Evolutionary conservation across 2,888 invertebrate genomes (phyloP).

Genomic region (Chironomus riparius): DNA sequence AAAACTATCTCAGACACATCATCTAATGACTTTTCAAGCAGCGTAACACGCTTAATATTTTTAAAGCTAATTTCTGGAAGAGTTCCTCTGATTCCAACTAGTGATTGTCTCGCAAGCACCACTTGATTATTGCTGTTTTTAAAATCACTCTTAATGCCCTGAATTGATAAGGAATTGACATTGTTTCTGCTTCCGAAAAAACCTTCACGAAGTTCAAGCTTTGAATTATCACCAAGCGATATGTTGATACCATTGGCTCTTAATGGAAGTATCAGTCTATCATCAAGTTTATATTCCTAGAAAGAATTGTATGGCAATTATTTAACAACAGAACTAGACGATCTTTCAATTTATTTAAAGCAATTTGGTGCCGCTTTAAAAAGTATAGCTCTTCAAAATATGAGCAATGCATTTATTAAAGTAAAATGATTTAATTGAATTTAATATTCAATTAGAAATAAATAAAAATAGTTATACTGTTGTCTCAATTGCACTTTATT

Average conservation of each 20-base stretch:
- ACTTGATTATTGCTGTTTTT: slow-evolving; percentile 11
- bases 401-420: not conserved
- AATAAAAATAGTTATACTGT: not conserved
- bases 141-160: not conserved
- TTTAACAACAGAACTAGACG: not conserved
- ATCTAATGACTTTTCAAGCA: slow-evolving; percentile 10
- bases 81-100: slow-evolving; percentile 2
- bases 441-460: not conserved
- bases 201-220: not conserved
- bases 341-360: not conserved
- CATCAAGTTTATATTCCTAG: slow-evolving; percentile 16
- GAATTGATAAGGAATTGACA: slow-evolving; percentile 12
- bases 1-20: not conserved
- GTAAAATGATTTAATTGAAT: slow-evolving; percentile 3
- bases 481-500: slow-evolving; percentile 19
- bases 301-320: not conserved
- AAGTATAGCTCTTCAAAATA: not conserved
- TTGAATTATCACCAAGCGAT: slow-evolving; percentile 15
- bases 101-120: not conserved
- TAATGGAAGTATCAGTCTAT: slow-evolving; percentile 2
- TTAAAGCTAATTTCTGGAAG: slow-evolving; percentile 19
- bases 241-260: slow-evolving; percentile 1
- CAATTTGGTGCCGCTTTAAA: not conserved
- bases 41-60: slow-evolving; percentile 1
- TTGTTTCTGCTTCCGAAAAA: not conserved